A percentile compares a stretch with the other conserved stretches of the same genome.
phyloP scores from a whole-genome alignment of 2,888 invertebrate species.

The Cheilosia urbana region DNA sequence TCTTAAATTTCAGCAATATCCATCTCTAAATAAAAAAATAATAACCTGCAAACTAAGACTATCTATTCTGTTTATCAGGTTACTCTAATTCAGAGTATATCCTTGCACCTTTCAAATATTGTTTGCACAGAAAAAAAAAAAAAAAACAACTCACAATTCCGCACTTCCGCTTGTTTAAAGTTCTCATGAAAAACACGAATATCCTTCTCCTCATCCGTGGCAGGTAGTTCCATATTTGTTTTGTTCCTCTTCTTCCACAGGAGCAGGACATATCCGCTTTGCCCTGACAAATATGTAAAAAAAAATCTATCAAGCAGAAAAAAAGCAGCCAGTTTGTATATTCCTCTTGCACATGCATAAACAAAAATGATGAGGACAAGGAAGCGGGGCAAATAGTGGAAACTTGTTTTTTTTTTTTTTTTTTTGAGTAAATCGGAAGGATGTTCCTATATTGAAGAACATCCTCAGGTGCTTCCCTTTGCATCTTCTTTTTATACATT shows the following conservation, averaged over 20 bases:
- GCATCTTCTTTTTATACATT: slow-evolving; percentile 40
- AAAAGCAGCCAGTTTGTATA: slow-evolving; percentile 55
- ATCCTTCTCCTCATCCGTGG: slow-evolving; percentile 62
- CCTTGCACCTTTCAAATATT: slow-evolving; percentile 69
- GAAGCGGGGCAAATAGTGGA: slow-evolving; percentile 14
- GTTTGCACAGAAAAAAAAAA: slow-evolving; percentile 13
- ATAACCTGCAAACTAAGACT: slow-evolving; percentile 44
- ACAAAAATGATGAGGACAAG: slow-evolving; percentile 37
- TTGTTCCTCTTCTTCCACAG: slow-evolving; percentile 57
- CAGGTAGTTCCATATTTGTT: slow-evolving; percentile 72
- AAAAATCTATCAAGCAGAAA: slow-evolving; percentile 40
- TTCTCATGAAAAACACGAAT: slow-evolving; percentile 71
- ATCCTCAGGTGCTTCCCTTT: slow-evolving; percentile 64
- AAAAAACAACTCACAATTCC: slow-evolving; percentile 64
- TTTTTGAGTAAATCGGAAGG: slow-evolving; percentile 55
- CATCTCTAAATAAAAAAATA: background rate
- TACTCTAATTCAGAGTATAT: slow-evolving; percentile 65
- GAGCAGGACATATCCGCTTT: slow-evolving; percentile 72
- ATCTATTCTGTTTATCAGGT: slow-evolving; percentile 61
- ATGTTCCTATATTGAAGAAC: slow-evolving; percentile 64
- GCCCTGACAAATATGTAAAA: slow-evolving; percentile 46
- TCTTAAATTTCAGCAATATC: background rate
- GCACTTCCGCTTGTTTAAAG: slow-evolving; percentile 73
- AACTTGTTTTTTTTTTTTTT: slow-evolving; percentile 49
- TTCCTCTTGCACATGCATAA: slow-evolving; percentile 54